Percentiles rank a stretch among this genome's conserved stretches.
Evolutionary conservation across 2,888 invertebrate genomes (phyloP).

Genomic region (Anoncus sp.): DNA sequence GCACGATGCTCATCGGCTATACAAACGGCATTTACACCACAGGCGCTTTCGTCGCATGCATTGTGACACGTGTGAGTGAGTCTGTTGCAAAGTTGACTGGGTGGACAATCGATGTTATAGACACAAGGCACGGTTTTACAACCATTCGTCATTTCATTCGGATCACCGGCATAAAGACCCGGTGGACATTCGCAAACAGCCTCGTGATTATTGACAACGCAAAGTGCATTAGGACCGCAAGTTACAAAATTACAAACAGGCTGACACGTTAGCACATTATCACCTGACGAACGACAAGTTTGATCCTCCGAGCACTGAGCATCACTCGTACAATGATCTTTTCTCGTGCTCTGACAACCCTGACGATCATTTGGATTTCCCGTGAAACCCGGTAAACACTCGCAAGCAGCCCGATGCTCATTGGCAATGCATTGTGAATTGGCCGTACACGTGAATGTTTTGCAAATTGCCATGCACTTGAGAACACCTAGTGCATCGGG

Average conservation of each 20-base stretch:
- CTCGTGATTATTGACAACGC: slow-evolving; percentile 94
- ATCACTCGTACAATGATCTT: slow-evolving; percentile 91
- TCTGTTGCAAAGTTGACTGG: slow-evolving; percentile 92
- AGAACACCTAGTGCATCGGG: slow-evolving; percentile 94
- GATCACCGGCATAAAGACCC: slow-evolving; percentile 94
- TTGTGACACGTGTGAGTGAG: slow-evolving; percentile 92
- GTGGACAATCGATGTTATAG: slow-evolving; percentile 93
- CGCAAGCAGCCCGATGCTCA: slow-evolving; percentile 91
- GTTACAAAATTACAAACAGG: slow-evolving; percentile 90
- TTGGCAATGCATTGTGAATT: slow-evolving; percentile 92
- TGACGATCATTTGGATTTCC: slow-evolving; percentile 96
- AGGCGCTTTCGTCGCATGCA: slow-evolving; percentile 92
- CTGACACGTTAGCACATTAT: slow-evolving; percentile 88
- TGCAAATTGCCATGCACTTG: slow-evolving; percentile 92
- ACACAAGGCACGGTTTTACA: slow-evolving; percentile 93
- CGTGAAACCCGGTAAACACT: slow-evolving; percentile 92
- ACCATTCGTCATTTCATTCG: slow-evolving; percentile 90
- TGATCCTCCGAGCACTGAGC: slow-evolving; percentile 94
- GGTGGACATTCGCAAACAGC: slow-evolving; percentile 96
- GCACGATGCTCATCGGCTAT: slow-evolving; percentile 93
- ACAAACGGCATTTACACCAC: slow-evolving; percentile 95
- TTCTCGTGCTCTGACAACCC: slow-evolving; percentile 90
- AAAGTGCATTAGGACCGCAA: slow-evolving; percentile 95
- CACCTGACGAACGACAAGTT: slow-evolving; percentile 87
- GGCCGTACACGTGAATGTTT: slow-evolving; percentile 92